Evolutionary conservation across 2,888 invertebrate species (phyloP).

Genomic region (Acutogordius australiensis): DNA sequence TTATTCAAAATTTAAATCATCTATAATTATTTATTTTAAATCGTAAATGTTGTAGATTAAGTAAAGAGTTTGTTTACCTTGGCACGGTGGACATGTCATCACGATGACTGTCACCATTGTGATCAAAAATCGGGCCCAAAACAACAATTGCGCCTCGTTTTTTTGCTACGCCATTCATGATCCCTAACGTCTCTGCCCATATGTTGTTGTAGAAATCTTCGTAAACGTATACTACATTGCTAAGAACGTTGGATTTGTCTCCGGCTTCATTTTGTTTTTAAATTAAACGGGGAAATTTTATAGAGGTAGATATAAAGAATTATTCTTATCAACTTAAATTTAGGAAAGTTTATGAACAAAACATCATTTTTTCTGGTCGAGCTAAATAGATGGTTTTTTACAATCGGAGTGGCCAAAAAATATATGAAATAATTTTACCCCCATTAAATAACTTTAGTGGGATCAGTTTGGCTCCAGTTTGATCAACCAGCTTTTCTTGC

Average conservation of each 20-base stretch:
- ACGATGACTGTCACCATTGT: neutral
- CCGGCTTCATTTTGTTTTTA: neutral
- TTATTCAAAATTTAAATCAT: too few species aligned
- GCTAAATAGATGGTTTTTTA: too few species aligned
- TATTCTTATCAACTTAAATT: too few species aligned
- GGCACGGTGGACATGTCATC: neutral
- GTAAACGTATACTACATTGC: slow-evolving; percentile 4
- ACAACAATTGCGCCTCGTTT: neutral
- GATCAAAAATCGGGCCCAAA: slow-evolving; percentile 4
- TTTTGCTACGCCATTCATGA: neutral
- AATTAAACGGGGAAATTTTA: too few species aligned
- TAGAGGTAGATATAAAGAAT: too few species aligned
- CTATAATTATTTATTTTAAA: too few species aligned
- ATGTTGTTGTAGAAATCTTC: slow-evolving; percentile 5
- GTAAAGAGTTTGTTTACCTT: neutral
- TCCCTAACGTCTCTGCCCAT: neutral
- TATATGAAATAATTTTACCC: too few species aligned
- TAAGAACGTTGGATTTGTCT: neutral
- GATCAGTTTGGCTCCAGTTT: neutral
- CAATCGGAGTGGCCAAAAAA: too few species aligned
- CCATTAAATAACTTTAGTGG: slow-evolving; percentile 6
- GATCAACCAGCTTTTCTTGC: neutral
- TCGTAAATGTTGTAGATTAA: neutral
- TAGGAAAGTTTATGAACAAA: too few species aligned
- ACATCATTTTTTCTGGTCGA: too few species aligned